phyloP scores from a whole-genome alignment of 2,113 vertebrate species.

The Leptobrachium leishanense region DNA sequence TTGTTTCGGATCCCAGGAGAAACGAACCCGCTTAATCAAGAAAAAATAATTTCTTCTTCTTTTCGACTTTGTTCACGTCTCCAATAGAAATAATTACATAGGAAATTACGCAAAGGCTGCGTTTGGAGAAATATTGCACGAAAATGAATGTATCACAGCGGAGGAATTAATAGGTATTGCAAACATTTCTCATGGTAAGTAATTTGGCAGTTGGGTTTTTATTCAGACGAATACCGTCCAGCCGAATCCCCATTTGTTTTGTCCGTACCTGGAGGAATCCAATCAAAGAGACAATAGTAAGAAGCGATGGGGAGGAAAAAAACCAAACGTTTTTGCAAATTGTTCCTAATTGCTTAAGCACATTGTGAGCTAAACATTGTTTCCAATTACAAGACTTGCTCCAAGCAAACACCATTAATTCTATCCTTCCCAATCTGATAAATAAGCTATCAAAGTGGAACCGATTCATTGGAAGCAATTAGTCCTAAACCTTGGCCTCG shows the following conservation, averaged over 20 bases:
- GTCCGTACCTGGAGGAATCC: slow-evolving; percentile 80
- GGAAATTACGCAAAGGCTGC: slow-evolving; percentile 56
- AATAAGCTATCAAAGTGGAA: slow-evolving; percentile 82
- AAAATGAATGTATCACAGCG: slow-evolving; percentile 67
- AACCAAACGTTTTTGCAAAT: slow-evolving; percentile 74
- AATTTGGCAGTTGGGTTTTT: slow-evolving; percentile 73
- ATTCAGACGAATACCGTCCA: slow-evolving; percentile 70
- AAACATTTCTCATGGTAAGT: slow-evolving; percentile 73
- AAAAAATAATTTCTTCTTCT: slow-evolving; percentile 93
- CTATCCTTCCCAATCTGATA: slow-evolving; percentile 79
- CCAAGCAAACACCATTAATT: slow-evolving; percentile 77
- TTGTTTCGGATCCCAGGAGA: slow-evolving; percentile 83
- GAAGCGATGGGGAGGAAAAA: slow-evolving; percentile 57
- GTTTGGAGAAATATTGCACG: slow-evolving; percentile 71
- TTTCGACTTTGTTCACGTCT: slow-evolving; percentile 83
- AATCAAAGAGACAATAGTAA: slow-evolving; percentile 83
- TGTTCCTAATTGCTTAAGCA: slow-evolving; percentile 89
- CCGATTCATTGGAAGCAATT: slow-evolving; percentile 80
- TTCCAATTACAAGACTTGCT: slow-evolving; percentile 81
- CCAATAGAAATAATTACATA: slow-evolving; percentile 71
- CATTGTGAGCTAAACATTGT: slow-evolving; percentile 70
- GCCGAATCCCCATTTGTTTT: slow-evolving; percentile 85
- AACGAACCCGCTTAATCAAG: slow-evolving; percentile 94
- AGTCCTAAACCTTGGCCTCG: slow-evolving; percentile 68
- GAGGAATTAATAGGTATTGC: slow-evolving; percentile 69